Base-by-base conservation (phyloP, 2,888 invertebrate species). In the Dyspetes luteomarginatus region DNA sequence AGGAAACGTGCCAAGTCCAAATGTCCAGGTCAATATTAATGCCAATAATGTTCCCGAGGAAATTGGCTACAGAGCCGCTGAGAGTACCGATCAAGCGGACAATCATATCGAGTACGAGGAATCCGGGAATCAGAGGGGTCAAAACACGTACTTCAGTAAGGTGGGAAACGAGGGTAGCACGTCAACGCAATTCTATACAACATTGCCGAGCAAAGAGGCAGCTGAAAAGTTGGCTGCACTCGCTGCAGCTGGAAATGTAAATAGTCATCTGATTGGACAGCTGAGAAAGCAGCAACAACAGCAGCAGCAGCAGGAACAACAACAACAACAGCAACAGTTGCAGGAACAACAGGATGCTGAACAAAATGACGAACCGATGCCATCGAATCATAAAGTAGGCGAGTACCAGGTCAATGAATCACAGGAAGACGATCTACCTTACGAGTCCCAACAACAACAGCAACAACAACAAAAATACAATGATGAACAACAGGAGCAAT, bases 121-220 rank as follows among this genome's bases (percentile, higher is more conserved):
- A 67, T 78, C 81, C n/a, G 67, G 26, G 2, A 73, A 85, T 60
- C 86, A 83, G 22, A 81, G 74, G 45, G 84, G 81, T 2, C 88
- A 87, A 3, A 80, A 93, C 0, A 91, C 93, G 50, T 94, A 93
- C 81, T 93, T 93, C 71, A 92, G 93, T 4, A 93, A 93, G 86
- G 90, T 93, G 0, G 93, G 93, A 92, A 80, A 84, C 55, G 84
- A 74, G 15, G 85, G 82, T 9, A 85, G 79, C 41, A 67, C 88
- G 3, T 83, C 88, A 0, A 85, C 85, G 15, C 87, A 88, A 55
- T 91, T 94, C 83, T 95, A 94, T 84, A 93, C 95, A 0, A 94
- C 94, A 0, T 91, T 95, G 30, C 95, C 95, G 12, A 95, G 94
- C 82, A 93, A 94, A 24, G 94, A 95, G 89, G 94, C 94, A 0